These are phyloP conservation scores for Orthosia gracilis DNA, from an alignment of 2,888 invertebrate species.

Conservation along the genomic window DNA sequence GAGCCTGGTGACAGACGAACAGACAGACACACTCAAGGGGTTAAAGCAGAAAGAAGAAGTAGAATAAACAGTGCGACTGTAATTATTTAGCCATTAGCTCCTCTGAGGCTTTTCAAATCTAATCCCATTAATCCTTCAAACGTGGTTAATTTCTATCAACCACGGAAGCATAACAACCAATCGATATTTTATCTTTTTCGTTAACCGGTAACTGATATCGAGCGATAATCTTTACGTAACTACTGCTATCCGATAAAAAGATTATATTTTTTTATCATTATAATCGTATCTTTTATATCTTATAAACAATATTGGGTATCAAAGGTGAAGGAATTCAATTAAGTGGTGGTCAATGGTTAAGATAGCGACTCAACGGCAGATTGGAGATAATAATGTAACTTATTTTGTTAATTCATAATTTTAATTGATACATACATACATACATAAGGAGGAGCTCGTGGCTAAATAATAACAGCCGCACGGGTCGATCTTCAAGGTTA, in stretches of 20 bases:
- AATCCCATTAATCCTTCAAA: neutral
- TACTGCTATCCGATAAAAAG: conserved; percentile 27
- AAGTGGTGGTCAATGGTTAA: conserved; percentile 4
- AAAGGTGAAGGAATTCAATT: conserved; percentile 33
- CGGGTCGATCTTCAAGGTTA: too few species aligned
- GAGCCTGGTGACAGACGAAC: too few species aligned
- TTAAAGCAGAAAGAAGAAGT: too few species aligned
- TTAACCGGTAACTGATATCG: conserved; percentile 32
- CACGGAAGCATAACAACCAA: conserved; percentile 40
- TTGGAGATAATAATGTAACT: conserved; percentile 14
- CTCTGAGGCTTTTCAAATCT: too few species aligned
- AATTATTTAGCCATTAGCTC: too few species aligned
- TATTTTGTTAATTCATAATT: too few species aligned
- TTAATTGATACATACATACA: too few species aligned
- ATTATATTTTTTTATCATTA: conserved; percentile 28
- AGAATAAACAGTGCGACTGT: too few species aligned
- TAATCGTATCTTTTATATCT: conserved; percentile 41
- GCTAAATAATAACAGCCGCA: too few species aligned
- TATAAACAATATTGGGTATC: conserved; percentile 13
- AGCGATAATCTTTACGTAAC: conserved; percentile 40
- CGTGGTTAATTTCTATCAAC: neutral
- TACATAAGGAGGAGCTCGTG: too few species aligned
- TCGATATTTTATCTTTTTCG: conserved; percentile 19
- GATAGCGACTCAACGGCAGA: conserved; percentile 17
- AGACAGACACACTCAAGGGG: too few species aligned